Base-by-base conservation (phyloP, 2,888 invertebrate species). In the Thymelicus sylvestris region DNA sequence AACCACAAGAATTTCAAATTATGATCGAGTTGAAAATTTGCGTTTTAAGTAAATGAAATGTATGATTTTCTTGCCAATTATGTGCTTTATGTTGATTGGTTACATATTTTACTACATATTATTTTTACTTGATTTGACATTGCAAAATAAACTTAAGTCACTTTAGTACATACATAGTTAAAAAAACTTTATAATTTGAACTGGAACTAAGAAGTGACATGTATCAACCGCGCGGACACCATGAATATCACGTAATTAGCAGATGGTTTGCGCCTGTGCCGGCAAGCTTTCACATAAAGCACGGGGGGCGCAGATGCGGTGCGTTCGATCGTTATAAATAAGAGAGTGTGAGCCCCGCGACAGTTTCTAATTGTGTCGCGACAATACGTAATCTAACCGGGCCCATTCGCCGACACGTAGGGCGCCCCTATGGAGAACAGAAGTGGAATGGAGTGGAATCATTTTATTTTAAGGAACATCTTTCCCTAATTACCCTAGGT, bases 371-470 rank as follows among this genome's bases (percentile, higher is more conserved):
- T 92, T 92, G 93, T 92, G 83, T 88, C 89, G 81, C 90, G 86
- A 92, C 91, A 92, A 91, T 92, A 86, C 88, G 89, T 93, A 92
- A 92, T 93, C 92, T 90, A 93, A 92, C 92, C 89, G 89, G 90
- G 86, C 91, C 86, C 79, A 88, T 90, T 89, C 85, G 87, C 80
- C 76, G 83, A 83, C 92, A 92, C 91, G 91, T 88, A 82, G 85
- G 80, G 81, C 80, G 76, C 78, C 85, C 85, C 78, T 72, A 73
- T 78, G 67, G 60, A 39, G 79, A 73, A 85, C 80, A 83, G 50
- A 59, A 71, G 72, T 72, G 66, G 60, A 64, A 74, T 81, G 67
- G 85, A 86, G 82, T 73, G 59, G 80, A 71, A 19, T 15, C 47
- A 61, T 61, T 44, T 55, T 19, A 62, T 24, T 15, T 55, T 19